A percentile compares a stretch with the other conserved stretches of the same genome.
These are phyloP conservation scores for Andrena hattorfiana DNA, from an alignment of 2,888 invertebrate species.

Conservation along the genomic window DNA sequence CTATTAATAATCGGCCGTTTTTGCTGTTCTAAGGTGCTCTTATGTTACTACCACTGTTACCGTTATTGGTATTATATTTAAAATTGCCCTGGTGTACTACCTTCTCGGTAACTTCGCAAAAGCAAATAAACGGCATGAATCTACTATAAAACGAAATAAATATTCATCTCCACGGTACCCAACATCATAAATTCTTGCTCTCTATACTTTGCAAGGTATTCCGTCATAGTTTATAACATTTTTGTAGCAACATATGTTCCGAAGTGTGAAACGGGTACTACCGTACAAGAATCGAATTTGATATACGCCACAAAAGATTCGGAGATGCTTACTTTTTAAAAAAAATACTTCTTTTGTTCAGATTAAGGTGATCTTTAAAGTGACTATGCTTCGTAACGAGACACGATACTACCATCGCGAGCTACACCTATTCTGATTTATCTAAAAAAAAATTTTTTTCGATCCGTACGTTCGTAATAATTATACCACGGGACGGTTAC, in stretches of 20 bases:
- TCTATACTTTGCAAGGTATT: slow-evolving; percentile 20
- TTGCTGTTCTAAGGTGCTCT: neutral
- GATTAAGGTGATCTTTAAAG: neutral
- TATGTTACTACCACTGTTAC: neutral
- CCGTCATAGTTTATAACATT: neutral
- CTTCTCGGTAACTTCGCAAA: slow-evolving; percentile 1
- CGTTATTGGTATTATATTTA: slow-evolving; percentile 5
- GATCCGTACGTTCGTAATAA: neutral
- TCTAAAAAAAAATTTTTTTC: neutral
- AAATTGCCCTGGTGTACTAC: neutral
- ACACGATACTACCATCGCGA: neutral
- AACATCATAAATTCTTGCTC: slow-evolving; percentile 26
- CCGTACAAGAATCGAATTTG: slow-evolving; percentile 8
- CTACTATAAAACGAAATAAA: slow-evolving; percentile 4
- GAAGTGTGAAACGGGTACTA: neutral
- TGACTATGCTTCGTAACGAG: neutral
- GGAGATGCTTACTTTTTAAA: neutral
- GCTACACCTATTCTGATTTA: neutral
- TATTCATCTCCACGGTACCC: slow-evolving; percentile 19
- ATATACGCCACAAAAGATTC: neutral
- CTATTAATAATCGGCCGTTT: neutral
- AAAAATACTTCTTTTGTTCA: neutral
- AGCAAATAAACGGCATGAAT: slow-evolving; percentile 32
- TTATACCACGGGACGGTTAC: neutral
- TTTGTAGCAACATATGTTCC: neutral